phyloP scores from a whole-genome alignment of 2,113 vertebrate genomes.

The Serilophus lunatus region DNA sequence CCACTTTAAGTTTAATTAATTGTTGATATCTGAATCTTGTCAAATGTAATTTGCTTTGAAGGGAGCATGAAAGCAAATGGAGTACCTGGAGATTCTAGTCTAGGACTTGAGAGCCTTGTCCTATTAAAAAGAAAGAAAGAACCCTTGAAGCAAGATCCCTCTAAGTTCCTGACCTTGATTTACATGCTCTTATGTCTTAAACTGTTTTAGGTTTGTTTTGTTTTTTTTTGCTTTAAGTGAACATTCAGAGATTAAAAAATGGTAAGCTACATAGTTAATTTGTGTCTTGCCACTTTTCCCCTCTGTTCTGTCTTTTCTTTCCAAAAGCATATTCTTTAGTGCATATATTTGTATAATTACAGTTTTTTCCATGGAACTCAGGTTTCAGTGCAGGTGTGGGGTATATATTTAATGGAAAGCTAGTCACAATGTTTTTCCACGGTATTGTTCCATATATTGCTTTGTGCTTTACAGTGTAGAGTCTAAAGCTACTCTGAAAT shows the following conservation, averaged over 20 bases:
- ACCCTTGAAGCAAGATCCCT: fast-evolving
- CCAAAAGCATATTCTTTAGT: background rate
- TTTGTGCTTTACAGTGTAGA: background rate
- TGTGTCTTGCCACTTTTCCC: background rate
- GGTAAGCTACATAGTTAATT: background rate
- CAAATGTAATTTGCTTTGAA: constrained; percentile 40
- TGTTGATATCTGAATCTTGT: constrained; percentile 37
- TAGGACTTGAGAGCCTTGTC: background rate
- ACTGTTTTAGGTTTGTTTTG: background rate
- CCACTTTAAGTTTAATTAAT: constrained; percentile 46
- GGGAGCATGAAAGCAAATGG: background rate
- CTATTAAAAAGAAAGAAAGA: background rate
- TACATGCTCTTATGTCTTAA: background rate
- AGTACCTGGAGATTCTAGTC: background rate
- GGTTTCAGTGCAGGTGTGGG: background rate
- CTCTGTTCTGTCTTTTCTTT: background rate
- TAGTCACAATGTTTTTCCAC: background rate
- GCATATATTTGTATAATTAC: background rate
- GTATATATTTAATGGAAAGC: background rate
- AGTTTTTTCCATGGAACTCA: background rate
- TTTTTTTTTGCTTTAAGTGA: background rate
- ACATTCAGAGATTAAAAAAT: background rate
- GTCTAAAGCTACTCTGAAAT: background rate
- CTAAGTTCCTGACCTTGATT: background rate
- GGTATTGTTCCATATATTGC: background rate